A percentile compares a stretch with the other conserved stretches of the same genome.
Evolutionary conservation across 2,113 vertebrate species (phyloP).

Genomic region (Vimba vimba): DNA sequence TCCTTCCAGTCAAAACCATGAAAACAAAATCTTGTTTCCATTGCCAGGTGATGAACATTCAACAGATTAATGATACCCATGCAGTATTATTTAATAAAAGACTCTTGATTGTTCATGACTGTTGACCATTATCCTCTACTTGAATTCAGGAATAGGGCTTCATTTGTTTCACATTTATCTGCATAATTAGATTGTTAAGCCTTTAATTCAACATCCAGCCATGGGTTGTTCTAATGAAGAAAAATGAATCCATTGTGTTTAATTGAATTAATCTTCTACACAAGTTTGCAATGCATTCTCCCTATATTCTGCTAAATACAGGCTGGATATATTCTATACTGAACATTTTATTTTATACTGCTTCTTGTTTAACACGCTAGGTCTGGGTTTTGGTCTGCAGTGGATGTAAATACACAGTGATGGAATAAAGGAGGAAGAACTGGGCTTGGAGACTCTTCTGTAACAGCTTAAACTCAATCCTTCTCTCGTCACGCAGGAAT

Average conservation of each 20-base stretch:
- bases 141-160: constrained; percentile 1
- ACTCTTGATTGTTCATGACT: constrained; percentile 20
- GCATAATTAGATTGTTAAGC: constrained; percentile 27
- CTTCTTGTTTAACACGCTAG: neutral
- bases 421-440: neutral
- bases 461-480: constrained; percentile 16
- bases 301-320: constrained; percentile 2
- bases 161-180: constrained; percentile 23
- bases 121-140: constrained; percentile 33
- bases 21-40: neutral
- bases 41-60: neutral
- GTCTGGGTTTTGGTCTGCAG: neutral
- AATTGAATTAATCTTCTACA: constrained; percentile 28
- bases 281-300: neutral
- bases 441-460: constrained; percentile 18
- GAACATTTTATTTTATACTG: neutral
- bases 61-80: neutral
- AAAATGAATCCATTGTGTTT: constrained; percentile 12
- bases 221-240: constrained; percentile 22
- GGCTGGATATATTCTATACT: neutral
- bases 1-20: neutral
- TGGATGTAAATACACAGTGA: neutral
- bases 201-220: constrained; percentile 31
- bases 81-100: neutral
- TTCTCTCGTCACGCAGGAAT: neutral